Conservation (phyloP, 2,113 vertebrate species). For the Mormyrus lacerda region DNA sequence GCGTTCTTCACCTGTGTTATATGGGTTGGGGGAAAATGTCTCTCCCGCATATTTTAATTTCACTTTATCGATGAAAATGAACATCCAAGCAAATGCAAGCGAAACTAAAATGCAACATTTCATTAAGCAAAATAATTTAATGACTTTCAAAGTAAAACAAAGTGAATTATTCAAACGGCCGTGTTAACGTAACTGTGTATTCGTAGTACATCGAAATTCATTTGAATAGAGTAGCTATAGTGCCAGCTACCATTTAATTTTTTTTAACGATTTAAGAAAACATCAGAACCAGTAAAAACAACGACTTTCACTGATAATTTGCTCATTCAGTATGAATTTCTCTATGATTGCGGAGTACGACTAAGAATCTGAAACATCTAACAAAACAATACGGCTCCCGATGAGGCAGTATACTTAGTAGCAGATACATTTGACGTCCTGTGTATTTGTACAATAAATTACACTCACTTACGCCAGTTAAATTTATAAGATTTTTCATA, state of each 20-base stretch:
- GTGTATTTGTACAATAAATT: background rate
- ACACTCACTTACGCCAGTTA: background rate
- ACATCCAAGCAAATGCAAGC: background rate
- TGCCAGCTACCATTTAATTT: background rate
- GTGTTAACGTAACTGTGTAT: background rate
- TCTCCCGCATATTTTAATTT: slow-evolving; percentile 1
- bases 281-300: background rate
- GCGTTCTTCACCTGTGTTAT: slow-evolving; percentile 74
- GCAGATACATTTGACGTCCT: background rate
- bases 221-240: background rate
- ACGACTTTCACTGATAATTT: background rate
- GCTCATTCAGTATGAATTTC: background rate
- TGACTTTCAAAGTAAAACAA: background rate
- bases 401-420: background rate
- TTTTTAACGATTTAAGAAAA: background rate
- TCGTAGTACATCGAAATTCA: background rate
- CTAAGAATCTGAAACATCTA: background rate
- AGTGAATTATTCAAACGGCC: background rate
- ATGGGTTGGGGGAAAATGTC: background rate
- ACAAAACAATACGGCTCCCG: background rate
- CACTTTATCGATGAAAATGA: background rate
- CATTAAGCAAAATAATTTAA: background rate
- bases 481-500: slow-evolving; percentile 28
- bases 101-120: background rate
- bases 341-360: background rate